These are phyloP conservation scores for Rhinella marina DNA, from an alignment of 2,797 vertebrate species.

Conservation along the genomic window DNA sequence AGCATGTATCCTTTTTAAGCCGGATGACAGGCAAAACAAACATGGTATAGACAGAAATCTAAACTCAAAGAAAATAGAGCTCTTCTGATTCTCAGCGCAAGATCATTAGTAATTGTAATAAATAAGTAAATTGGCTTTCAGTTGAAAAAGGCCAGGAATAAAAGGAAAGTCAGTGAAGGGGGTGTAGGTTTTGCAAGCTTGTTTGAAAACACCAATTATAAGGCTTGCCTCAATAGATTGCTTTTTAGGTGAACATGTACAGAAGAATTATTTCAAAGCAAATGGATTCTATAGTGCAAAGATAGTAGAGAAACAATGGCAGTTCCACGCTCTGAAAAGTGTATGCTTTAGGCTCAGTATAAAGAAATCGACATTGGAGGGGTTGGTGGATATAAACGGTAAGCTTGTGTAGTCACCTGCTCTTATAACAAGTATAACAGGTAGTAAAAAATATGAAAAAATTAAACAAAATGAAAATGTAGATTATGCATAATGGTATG, in stretches of 20 bases:
- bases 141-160: conserved; percentile 42
- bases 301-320: not conserved
- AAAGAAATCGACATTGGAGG: not conserved
- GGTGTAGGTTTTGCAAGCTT: not conserved
- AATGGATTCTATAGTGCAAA: not conserved
- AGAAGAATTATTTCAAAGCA: conserved; percentile 11
- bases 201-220: conserved; percentile 13
- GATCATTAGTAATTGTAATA: conserved; percentile 54
- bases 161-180: conserved; percentile 6
- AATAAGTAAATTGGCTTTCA: conserved; percentile 50
- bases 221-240: conserved; percentile 5
- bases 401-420: not conserved
- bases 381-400: not conserved
- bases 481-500: not conserved
- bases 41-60: conserved; percentile 47
- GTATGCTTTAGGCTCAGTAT: not conserved
- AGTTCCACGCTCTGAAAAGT: not conserved
- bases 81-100: conserved; percentile 46
- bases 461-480: not conserved
- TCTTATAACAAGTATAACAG: not conserved
- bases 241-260: not conserved
- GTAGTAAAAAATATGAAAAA: not conserved
- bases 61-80: conserved; percentile 52
- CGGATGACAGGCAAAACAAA: conserved; percentile 52
- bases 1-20: conserved; percentile 50